Conservation (phyloP, 2,113 vertebrate species). For the Oryzias melastigma region DNA sequence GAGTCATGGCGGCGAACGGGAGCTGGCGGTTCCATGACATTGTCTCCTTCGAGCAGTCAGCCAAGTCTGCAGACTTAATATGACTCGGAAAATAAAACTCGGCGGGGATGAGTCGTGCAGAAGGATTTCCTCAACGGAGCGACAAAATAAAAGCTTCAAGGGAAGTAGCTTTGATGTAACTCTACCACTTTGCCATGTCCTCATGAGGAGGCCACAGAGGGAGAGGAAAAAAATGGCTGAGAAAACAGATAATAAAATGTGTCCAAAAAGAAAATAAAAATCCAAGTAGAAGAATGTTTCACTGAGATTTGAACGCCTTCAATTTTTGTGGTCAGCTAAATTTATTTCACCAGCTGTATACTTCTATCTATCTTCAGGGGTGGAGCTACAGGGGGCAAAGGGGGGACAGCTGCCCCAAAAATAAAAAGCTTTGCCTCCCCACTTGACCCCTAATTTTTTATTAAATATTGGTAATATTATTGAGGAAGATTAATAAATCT, state of each 20-base stretch:
- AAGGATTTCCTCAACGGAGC: constrained; percentile 48
- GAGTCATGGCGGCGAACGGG: constrained; percentile 60
- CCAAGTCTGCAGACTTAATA: constrained; percentile 29
- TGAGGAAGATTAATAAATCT: no score
- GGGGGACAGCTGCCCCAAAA: no score
- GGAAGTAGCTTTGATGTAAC: constrained; percentile 21
- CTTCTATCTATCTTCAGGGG: no score
- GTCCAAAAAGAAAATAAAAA: no score
- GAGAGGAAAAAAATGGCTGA: background rate
- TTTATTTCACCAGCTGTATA: no score
- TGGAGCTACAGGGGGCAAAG: no score
- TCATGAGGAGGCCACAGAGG: background rate
- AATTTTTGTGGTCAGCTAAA: no score
- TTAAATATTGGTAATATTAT: no score
- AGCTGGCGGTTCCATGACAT: constrained; percentile 44
- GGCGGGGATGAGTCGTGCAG: constrained; percentile 22
- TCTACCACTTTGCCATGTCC: constrained; percentile 14
- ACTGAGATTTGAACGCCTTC: no score
- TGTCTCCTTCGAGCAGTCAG: constrained; percentile 25
- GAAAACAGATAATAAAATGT: background rate
- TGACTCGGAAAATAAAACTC: constrained; percentile 41
- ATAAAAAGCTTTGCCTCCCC: no score
- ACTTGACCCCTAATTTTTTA: no score
- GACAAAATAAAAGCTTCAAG: constrained; percentile 21
- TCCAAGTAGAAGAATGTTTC: no score